A percentile compares a stretch with the other conserved stretches of the same genome.
phyloP scores from a whole-genome alignment of 2,888 invertebrate genomes.

The Tachystola acroxantha region DNA sequence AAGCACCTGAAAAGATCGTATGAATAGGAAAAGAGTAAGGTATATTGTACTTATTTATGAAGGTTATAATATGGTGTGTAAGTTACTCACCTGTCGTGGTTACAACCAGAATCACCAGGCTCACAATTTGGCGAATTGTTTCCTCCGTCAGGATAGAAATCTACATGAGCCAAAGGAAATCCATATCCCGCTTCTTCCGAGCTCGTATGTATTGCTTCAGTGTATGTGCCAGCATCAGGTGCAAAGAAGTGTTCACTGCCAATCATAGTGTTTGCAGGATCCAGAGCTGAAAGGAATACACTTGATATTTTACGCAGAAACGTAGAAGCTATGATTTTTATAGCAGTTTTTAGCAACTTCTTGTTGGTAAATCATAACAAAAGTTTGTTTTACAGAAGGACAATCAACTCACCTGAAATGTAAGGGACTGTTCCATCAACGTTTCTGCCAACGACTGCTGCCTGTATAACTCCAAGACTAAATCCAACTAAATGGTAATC shows the following conservation, averaged over 20 bases:
- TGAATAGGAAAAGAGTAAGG: too few species aligned
- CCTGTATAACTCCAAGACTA: conserved; percentile 6
- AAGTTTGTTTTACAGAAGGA: too few species aligned
- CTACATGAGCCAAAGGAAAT: conserved; percentile 15
- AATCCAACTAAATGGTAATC: conserved; percentile 4
- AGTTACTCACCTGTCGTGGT: conserved; percentile 22
- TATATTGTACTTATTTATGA: conserved; percentile 10
- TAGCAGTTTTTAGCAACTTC: too few species aligned
- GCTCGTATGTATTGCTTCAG: conserved; percentile 23
- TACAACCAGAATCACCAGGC: conserved; percentile 13
- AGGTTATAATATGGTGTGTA: background rate
- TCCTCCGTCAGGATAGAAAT: conserved; percentile 25
- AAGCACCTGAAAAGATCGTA: too few species aligned
- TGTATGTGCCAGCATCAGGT: conserved; percentile 13
- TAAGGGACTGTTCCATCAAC: conserved; percentile 1
- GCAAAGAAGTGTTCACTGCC: conserved; percentile 9
- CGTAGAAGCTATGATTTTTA: too few species aligned
- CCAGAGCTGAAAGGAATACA: too few species aligned
- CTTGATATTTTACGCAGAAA: too few species aligned
- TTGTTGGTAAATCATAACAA: too few species aligned
- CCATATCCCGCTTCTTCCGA: conserved; percentile 17
- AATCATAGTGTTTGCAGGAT: conserved; percentile 11
- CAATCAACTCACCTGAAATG: conserved; percentile 6
- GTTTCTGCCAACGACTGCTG: conserved; percentile 5
- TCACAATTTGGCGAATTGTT: conserved; percentile 20